Evolutionary conservation across 2,888 invertebrate genomes (phyloP), one percentile per base, ranked within the genome.

Genomic region (Thera britannica): DNA sequence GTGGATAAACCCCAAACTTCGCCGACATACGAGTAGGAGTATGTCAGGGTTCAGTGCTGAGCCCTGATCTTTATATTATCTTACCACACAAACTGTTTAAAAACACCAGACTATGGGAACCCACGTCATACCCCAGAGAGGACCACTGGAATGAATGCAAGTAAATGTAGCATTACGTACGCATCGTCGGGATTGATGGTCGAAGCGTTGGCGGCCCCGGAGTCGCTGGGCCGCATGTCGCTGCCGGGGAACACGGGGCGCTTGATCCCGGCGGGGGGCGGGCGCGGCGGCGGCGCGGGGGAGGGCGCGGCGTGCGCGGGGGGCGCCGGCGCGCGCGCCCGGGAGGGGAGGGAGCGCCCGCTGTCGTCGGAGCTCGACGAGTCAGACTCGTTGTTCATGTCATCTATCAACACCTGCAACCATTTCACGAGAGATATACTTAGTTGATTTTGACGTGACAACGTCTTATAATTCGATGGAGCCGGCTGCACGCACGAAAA

Each of bases 351-450:
- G n/a, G 11, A n/a, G 12, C 41, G 7, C 57, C 6, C 41, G 41
- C 9, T 38, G 44, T 23, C 41, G 44, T 52, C 60, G 8, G 58
- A 48, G 9, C 34, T 44, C 65, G 2, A 67, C 68, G 2, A 36
- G 2, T 73, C 64, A 12, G 48, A 62, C 9, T 12, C 58, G 5
- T 41, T n/a, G 5, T 60, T 52, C 8, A 49, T 8, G 52, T 58
- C 61, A 54, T 68, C 55, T 12, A 65, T 65, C 49, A 69, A 1
- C 58, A 62, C 58, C 62, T 65, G 62, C 41, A 23, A 65, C 41
- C 12, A 34, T 23, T 41, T 46, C 34, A 23, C 6, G 44, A 46
- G 44, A 9, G 9, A 46, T 8, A 9, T 46, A 46, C 9, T 9
- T 9, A 46, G 8, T 46, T 9, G 44, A 9, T 46, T 8, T 46